Percentiles rank a stretch among this genome's conserved stretches.
phyloP scores from a whole-genome alignment of 2,888 invertebrate genomes.

The Leptura quadrifasciata region DNA sequence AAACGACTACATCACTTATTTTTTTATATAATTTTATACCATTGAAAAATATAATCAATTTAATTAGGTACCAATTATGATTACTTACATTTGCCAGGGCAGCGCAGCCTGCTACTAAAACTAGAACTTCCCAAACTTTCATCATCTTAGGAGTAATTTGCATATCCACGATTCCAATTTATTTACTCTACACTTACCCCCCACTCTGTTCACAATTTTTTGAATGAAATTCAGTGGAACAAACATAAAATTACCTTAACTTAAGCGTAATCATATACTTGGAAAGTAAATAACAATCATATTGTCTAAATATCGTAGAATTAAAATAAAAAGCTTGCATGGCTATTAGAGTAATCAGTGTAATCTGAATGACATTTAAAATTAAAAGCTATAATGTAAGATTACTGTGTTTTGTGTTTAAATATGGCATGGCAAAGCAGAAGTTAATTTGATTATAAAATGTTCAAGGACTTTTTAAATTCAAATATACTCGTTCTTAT shows the following conservation, averaged over 20 bases:
- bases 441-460: background rate
- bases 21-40: too few relatives aligned
- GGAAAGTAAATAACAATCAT: background rate
- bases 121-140: constrained; percentile 1
- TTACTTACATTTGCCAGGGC: constrained; percentile 1
- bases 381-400: background rate
- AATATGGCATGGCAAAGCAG: background rate
- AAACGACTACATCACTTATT: too few relatives aligned
- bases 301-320: background rate
- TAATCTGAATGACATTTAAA: background rate
- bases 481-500: too few relatives aligned
- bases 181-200: background rate
- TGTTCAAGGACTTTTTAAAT: background rate
- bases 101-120: background rate
- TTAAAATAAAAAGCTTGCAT: background rate
- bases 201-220: background rate
- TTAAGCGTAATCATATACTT: background rate
- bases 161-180: background rate
- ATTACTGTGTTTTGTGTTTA: background rate
- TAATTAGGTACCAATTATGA: background rate
- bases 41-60: too few relatives aligned
- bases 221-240: background rate
- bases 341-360: background rate
- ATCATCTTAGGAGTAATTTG: background rate
- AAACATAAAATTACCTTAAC: background rate